Conservation (phyloP, 2,113 vertebrate genomes). For the Scomber colias region DNA sequence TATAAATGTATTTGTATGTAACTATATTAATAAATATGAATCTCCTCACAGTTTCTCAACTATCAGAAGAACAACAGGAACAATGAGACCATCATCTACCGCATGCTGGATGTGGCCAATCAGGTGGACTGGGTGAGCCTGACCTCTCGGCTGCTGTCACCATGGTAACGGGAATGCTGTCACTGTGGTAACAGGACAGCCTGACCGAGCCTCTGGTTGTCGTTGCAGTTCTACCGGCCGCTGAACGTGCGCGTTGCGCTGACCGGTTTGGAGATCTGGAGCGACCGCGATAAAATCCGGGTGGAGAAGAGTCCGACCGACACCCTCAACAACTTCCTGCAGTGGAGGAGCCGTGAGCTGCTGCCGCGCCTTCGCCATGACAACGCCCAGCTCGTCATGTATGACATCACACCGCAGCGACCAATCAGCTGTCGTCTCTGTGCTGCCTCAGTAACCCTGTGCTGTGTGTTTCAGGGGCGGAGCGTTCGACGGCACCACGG, state of each 20-base stretch:
- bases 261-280: slow-evolving; percentile 94
- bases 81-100: slow-evolving; percentile 84
- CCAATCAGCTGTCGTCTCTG: no score
- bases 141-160: slow-evolving; percentile 4
- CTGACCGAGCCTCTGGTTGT: neutral
- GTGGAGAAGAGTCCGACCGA: slow-evolving; percentile 83
- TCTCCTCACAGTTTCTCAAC: slow-evolving; percentile 84
- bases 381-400: slow-evolving; percentile 96
- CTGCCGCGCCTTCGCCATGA: slow-evolving; percentile 90
- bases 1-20: no score
- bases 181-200: no score
- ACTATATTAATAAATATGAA: no score
- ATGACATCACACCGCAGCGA: neutral
- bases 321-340: slow-evolving; percentile 89
- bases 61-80: slow-evolving; percentile 83
- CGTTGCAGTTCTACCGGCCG: slow-evolving; percentile 89
- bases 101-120: slow-evolving; percentile 91
- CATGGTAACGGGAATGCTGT: neutral
- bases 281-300: slow-evolving; percentile 80
- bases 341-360: slow-evolving; percentile 88
- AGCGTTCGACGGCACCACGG: slow-evolving; percentile 85
- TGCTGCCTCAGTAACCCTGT: neutral
- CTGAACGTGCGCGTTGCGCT: slow-evolving; percentile 91
- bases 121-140: slow-evolving; percentile 91
- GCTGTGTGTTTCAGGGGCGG: slow-evolving; percentile 78